These are phyloP conservation scores for Eriocheir sinensis DNA, from an alignment of 1,140 invertebrate genomes.

Conservation along the genomic window DNA sequence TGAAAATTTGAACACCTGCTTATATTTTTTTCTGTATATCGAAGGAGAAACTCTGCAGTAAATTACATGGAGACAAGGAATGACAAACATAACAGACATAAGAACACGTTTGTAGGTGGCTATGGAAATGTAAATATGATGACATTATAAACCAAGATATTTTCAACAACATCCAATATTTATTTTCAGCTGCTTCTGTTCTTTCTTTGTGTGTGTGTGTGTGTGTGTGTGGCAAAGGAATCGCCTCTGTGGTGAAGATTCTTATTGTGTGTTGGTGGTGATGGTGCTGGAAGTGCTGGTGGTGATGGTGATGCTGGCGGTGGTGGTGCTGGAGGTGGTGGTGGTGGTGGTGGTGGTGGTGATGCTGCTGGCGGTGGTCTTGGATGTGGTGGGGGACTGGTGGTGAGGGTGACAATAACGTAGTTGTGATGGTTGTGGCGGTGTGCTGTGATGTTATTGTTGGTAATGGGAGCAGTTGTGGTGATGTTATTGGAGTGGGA, in stretches of 20 bases:
- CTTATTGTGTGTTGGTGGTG: not conserved
- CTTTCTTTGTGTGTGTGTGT: not conserved
- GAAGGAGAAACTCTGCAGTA: no score
- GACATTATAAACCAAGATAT: no score
- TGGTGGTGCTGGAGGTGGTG: not conserved
- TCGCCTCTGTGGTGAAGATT: no score
- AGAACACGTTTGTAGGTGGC: no score
- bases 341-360: not conserved
- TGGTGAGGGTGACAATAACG: not conserved
- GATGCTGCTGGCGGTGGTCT: not conserved
- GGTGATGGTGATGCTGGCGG: not conserved
- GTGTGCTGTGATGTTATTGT: not conserved
- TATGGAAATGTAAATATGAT: no score
- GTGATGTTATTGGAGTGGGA: not conserved
- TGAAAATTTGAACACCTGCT: no score
- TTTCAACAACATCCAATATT: no score
- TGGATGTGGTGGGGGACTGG: not conserved
- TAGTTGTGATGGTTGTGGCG: not conserved
- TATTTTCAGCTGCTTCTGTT: no score
- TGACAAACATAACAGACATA: no score
- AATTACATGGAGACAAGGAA: no score
- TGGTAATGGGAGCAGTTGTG: not conserved
- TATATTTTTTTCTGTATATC: no score
- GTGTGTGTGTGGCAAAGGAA: not conserved
- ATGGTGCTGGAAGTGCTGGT: not conserved